Percentiles rank a stretch among this genome's conserved stretches.
These are phyloP conservation scores for Scaptomyza graminum DNA, from an alignment of 1,140 invertebrate species.

Conservation along the genomic window DNA sequence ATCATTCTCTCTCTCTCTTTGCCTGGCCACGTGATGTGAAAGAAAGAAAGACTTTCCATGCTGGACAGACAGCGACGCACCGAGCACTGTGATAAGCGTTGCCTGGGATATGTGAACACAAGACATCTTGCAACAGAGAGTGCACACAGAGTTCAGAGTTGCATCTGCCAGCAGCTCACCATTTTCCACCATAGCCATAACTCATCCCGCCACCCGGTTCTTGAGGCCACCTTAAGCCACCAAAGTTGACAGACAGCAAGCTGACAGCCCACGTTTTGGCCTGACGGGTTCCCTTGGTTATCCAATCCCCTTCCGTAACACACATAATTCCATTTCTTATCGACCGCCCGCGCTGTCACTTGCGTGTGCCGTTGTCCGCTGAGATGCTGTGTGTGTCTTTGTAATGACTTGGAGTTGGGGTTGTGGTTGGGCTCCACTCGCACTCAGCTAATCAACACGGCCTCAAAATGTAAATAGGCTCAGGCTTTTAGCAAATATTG, in stretches of 20 bases:
- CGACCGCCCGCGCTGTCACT: slow-evolving; percentile 47
- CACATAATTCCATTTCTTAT: slow-evolving; percentile 71
- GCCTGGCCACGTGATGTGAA: slow-evolving; percentile 57
- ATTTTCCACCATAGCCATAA: slow-evolving; percentile 27
- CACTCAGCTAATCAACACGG: slow-evolving; percentile 81
- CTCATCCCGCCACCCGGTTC: slow-evolving; percentile 27
- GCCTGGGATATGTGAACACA: slow-evolving; percentile 22
- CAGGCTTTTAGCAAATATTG: slow-evolving; percentile 69
- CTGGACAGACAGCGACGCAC: slow-evolving; percentile 37
- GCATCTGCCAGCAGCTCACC: slow-evolving; percentile 55
- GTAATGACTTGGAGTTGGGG: neutral
- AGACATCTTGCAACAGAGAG: slow-evolving; percentile 18
- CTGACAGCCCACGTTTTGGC: slow-evolving; percentile 62
- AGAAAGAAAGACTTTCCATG: slow-evolving; percentile 76
- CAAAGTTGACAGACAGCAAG: slow-evolving; percentile 70
- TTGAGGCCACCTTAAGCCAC: slow-evolving; percentile 50
- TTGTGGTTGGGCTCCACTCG: slow-evolving; percentile 25
- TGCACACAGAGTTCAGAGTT: slow-evolving; percentile 26
- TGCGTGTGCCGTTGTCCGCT: slow-evolving; percentile 36
- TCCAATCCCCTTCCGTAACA: neutral
- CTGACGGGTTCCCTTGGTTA: slow-evolving; percentile 22
- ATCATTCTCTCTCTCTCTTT: slow-evolving; percentile 27
- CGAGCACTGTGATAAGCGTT: slow-evolving; percentile 43
- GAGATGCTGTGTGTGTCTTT: slow-evolving; percentile 20
- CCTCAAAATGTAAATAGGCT: slow-evolving; percentile 78